Base-by-base conservation (phyloP, 2,888 invertebrate species). In the Ochropleura plecta region DNA sequence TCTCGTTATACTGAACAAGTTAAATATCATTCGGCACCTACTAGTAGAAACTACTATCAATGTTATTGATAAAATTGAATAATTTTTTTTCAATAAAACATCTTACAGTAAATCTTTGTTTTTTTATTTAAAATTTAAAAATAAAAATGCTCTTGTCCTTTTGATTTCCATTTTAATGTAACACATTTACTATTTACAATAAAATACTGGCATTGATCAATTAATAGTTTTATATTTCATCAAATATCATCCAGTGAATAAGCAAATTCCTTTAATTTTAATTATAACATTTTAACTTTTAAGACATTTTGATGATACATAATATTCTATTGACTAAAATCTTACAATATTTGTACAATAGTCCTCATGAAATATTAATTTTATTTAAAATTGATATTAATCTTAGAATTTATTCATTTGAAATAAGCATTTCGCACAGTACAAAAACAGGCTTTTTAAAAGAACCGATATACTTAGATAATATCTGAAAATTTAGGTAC, bases 121-220 rank as follows among this genome's bases (percentile, higher is more conserved):
- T 89, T 88, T 78, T 85, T 86, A 91, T 51, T 85, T 42, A 53
- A 55, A 44, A 49, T 49, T 55, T 72, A 75, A 42, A 73, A 93
- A 92, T 91, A 88, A 93, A 93, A 93, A 88, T 88, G 79, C 89
- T 79, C 60, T 79, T 79, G 72, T 87, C 87, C 81, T 88, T 92
- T 94, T 93, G 89, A 92, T 93, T 94, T 94, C 90, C 90, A 88
- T 92, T 95, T 95, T 95, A 96, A 94, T 95, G 90, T 94, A 95
- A 95, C 95, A 94, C 91, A 95, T 94, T 94, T 89, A 94, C 86
- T 96, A 96, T 96, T 94, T 96, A 96, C 95, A 96, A 92, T 95
- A 94, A 94, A 96, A 96, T 96, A 96, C 96, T 96, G 96, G 96
- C 95, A 94, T 95, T 93, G 91, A 95, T 93, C 92, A 92, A 92